Evolutionary conservation across 2,888 invertebrate species (phyloP), one percentile per base, ranked within the genome.

Genomic region (Eupsilia transversa): DNA sequence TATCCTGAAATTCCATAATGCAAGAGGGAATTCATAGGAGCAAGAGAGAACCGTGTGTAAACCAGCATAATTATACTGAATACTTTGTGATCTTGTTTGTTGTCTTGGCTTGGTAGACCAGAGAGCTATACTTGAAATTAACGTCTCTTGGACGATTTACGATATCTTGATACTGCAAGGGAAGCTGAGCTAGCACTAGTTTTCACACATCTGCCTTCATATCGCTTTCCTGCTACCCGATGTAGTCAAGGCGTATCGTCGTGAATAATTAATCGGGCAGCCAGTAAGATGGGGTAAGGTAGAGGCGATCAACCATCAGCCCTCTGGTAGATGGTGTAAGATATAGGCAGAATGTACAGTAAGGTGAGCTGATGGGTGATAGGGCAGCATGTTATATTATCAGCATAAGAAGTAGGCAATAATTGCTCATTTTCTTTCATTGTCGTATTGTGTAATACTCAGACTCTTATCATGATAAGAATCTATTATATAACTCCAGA

Each of bases 401-500:
- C 78, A 33, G 20, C n/a, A 41, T n/a, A 61, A 41, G 57, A 72
- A 68, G 17, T 57, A 23, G 30, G 56, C 54, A 66, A 60, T 71
- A 54, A 76, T 74, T 64, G 79, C 17, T 46, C 10, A 81, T 83
- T 83, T 78, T 46, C 70, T 78, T 82, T 73, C 35, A 70, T 56
- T 70, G 63, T 49, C 27, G 60, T 52, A 33, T 69, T 69, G 35
- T 56, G 67, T 72, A 60, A 33, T 41, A 72, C 17, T 27, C n/a
- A n/a, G n/a, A 33, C 20, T 33, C 20, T n/a, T n/a, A 35, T 30
- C 27, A 46, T 38, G 72, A 78, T 83, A 79, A 68, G 57, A 71
- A 54, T 63, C 49, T 17, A 33, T 64, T 66, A 73, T 38, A 27
- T 67, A 23, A 54, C 60, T n/a, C 65, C 64, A 71, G 43, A 68